Evolutionary conservation across 1,140 invertebrate genomes (phyloP), one percentile per base, ranked within the genome.

Genomic region (Drosophila pruinosa): DNA sequence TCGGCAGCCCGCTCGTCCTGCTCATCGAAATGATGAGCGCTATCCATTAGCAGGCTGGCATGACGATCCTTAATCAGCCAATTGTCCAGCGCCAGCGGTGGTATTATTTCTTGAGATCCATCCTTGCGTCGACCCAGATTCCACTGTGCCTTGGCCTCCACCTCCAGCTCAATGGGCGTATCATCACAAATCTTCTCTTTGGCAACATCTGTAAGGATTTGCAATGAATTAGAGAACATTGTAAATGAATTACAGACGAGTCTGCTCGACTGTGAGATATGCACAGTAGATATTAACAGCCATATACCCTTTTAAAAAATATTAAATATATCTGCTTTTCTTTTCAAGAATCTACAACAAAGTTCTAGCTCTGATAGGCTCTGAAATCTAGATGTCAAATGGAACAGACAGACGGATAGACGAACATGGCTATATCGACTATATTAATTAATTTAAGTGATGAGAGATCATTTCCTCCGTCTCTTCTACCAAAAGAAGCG

Each of bases 111-210:
- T 38, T 93, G 91, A 34, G 94, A 94, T 72, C 93, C 93, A 6
- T 95, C 93, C 14, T 94, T 94, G 75, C 96, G 93, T 72, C 95
- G 92, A 3, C 90, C 90, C 52, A 99, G 92, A 31, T 94, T 93
- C 98, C 98, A 99, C 92, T 98, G 97, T 15, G 96, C 96, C 83
- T 96, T 95, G 3, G 96, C 95, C 89, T 96, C 95, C 43, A 98
- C 96, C 50, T 95, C 94, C 71, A 99, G 86, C 83, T 98, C 97
- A 71, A 99, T 96, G 5, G 95, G 93, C 0, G 97, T 96, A 81
- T 99, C 97, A 91, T 98, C 97, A 86, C 96, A 97, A 31, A 98
- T 93, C 92, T 97, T 96, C 91, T 97, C 96, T 91, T 97, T 98
- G 50, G 96, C 94, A 72, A 97, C 92, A 78, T 93, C 95, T 96